Conservation (phyloP, 1,140 invertebrate genomes). For the Zaprionus taronus region DNA sequence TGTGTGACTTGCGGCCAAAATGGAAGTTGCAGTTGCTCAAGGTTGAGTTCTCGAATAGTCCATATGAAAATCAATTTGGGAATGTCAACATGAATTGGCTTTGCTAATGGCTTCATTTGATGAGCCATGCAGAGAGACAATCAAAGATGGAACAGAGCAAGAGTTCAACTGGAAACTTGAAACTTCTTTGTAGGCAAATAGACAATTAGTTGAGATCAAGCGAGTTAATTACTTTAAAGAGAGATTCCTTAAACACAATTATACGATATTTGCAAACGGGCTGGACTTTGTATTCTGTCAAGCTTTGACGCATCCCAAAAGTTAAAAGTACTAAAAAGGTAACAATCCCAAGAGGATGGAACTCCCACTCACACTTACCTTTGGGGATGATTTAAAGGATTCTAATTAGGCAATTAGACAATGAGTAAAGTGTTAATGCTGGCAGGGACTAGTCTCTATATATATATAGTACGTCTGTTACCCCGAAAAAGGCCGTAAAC, state of each 20-base stretch:
- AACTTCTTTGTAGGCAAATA: background rate
- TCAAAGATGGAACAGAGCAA: background rate
- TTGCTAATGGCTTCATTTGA: constrained; percentile 25
- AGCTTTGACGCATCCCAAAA: background rate
- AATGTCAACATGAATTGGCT: constrained; percentile 33
- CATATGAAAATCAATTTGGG: constrained; percentile 19
- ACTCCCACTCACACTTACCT: background rate
- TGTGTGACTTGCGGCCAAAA: constrained; percentile 30
- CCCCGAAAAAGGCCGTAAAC: constrained; percentile 8
- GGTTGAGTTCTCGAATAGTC: constrained; percentile 11
- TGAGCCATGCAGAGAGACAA: background rate
- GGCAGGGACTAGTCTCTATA: background rate
- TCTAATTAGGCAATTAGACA: constrained; percentile 53
- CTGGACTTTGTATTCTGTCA: background rate
- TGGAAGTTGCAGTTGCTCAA: constrained; percentile 9
- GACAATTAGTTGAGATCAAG: background rate
- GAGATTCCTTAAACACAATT: background rate
- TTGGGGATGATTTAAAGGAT: constrained; percentile 16
- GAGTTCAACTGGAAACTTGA: background rate
- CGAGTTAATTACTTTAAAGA: background rate
- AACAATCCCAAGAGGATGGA: background rate
- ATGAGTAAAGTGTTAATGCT: constrained; percentile 37
- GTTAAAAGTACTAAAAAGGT: constrained; percentile 2
- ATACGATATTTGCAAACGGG: background rate
- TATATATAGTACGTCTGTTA: constrained; percentile 20